Evolutionary conservation across 1,140 invertebrate genomes (phyloP).

Genomic region (Macrobrachium rosenbergii): DNA sequence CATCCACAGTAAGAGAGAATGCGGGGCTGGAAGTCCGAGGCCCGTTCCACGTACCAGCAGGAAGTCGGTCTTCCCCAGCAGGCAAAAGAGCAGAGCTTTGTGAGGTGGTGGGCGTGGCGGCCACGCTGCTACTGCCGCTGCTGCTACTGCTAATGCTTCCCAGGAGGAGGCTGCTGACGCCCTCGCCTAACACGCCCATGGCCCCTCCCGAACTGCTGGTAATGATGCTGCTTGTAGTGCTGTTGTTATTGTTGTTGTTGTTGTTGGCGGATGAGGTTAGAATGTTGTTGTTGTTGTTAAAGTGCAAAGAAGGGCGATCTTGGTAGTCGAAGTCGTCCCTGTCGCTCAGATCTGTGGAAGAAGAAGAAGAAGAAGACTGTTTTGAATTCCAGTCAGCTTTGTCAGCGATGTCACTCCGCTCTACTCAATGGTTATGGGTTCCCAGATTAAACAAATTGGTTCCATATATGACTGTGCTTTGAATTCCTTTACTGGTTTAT

Average conservation of each 20-base stretch:
- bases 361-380: too few species aligned
- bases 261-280: conserved; percentile 37
- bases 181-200: not conserved
- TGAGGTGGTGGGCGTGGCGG: conserved; percentile 57
- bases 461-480: too few species aligned
- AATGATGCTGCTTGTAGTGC: conserved; percentile 3
- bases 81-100: conserved; percentile 61
- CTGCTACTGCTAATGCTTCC: conserved; percentile 49
- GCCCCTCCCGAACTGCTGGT: not conserved
- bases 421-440: too few species aligned
- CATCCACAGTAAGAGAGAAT: too few species aligned
- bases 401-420: too few species aligned
- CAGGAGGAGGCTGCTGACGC: conserved; percentile 31
- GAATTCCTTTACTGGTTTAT: too few species aligned
- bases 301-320: conserved; percentile 53
- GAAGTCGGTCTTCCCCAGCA: conserved; percentile 63
- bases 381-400: too few species aligned
- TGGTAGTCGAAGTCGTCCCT: conserved; percentile 57
- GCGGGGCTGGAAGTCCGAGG: too few species aligned
- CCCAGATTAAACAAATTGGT: too few species aligned
- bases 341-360: conserved; percentile 35
- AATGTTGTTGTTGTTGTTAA: conserved; percentile 48
- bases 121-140: conserved; percentile 64
- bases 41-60: conserved; percentile 49
- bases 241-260: conserved; percentile 16